phyloP scores from a whole-genome alignment of 2,797 vertebrate species.

The Cryptoprocta ferox region DNA sequence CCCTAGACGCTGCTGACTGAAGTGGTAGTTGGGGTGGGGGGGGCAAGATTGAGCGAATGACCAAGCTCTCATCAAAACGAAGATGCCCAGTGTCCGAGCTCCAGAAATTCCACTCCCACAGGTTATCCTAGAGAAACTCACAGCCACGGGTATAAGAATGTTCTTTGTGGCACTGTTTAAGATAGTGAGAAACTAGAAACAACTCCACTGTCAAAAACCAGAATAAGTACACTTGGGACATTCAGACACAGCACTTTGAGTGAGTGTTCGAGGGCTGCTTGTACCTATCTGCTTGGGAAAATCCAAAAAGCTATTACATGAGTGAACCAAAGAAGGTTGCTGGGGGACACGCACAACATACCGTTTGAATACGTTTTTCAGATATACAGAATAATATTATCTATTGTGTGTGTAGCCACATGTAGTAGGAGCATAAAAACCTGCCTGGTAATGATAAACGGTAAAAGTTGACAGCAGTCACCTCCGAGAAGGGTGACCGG shows the following conservation, averaged over 20 bases:
- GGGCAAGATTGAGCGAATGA: neutral
- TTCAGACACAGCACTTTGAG: neutral
- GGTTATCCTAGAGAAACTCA: neutral
- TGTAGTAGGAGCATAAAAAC: neutral
- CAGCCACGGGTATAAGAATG: neutral
- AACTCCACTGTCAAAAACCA: neutral
- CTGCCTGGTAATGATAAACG: neutral
- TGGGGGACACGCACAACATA: neutral
- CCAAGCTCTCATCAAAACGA: neutral
- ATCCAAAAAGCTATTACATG: neutral
- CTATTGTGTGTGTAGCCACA: neutral
- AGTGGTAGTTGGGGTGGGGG: neutral
- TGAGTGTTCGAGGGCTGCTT: neutral
- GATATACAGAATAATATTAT: neutral
- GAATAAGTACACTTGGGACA: neutral
- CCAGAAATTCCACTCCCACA: neutral
- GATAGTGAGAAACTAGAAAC: neutral
- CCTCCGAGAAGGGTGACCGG: neutral
- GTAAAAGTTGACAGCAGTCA: neutral
- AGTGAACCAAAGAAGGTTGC: neutral
- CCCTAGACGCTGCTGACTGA: accelerated
- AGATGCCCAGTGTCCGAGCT: neutral
- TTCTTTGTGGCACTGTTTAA: neutral
- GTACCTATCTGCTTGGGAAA: neutral
- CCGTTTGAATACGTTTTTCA: neutral